phyloP scores from a whole-genome alignment of 2,797 vertebrate species.

The Rhynchotus rufescens region DNA sequence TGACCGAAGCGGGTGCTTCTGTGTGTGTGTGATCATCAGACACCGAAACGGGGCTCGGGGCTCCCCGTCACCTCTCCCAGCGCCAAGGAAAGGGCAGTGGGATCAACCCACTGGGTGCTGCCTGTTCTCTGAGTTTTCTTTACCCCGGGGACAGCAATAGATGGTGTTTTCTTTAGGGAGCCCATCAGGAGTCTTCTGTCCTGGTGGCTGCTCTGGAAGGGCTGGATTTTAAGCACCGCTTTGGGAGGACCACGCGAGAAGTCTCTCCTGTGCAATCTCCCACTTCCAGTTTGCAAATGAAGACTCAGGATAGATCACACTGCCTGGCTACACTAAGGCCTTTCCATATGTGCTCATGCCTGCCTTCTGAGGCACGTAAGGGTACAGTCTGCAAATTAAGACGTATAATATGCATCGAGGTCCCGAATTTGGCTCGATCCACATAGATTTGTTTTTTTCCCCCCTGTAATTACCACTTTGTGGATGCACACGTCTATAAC shows the following conservation, averaged over 20 bases:
- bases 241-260: background rate
- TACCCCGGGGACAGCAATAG: background rate
- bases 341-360: background rate
- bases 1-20: background rate
- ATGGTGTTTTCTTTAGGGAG: background rate
- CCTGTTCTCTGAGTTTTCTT: conserved; percentile 16
- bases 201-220: background rate
- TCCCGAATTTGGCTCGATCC: background rate
- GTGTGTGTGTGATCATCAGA: background rate
- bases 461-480: rapidly evolving
- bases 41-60: background rate
- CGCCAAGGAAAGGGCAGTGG: too few relatives aligned
- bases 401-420: rapidly evolving
- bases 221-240: conserved; percentile 28
- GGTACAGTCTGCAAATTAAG: background rate
- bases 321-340: background rate
- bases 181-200: background rate
- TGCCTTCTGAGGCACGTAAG: background rate
- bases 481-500: background rate
- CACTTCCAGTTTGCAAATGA: conserved; percentile 32
- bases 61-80: background rate
- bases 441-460: background rate
- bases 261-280: background rate
- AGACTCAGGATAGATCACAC: conserved; percentile 38
- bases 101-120: background rate